Percentiles rank a stretch among this genome's conserved stretches.
Evolutionary conservation across 2,113 vertebrate genomes (phyloP).

Genomic region (Gavialis gangeticus): DNA sequence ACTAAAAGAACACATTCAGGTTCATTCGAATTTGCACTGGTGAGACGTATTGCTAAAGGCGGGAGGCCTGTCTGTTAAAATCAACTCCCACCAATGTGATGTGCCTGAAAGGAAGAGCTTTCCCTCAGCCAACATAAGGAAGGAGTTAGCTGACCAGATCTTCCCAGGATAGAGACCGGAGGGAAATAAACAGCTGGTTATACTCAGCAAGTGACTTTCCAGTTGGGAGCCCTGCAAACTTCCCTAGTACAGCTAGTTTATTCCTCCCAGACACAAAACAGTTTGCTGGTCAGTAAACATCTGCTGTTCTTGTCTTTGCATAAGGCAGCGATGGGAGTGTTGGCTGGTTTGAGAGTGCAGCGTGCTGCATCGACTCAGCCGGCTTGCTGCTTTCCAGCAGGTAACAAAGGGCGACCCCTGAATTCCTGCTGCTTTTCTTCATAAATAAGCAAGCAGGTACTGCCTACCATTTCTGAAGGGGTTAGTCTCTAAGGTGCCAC

Average conservation of each 20-base stretch:
- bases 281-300: not conserved
- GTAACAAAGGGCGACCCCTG: not conserved
- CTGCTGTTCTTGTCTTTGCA: not conserved
- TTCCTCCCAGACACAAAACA: not conserved
- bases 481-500: too few relatives aligned
- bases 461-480: not conserved
- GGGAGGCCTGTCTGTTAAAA: conserved; percentile 3
- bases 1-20: not conserved
- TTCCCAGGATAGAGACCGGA: not conserved
- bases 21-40: conserved; percentile 21
- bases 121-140: not conserved
- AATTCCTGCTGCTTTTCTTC: not conserved
- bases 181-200: not conserved
- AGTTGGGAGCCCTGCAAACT: not conserved
- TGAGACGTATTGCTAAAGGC: not conserved
- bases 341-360: not conserved
- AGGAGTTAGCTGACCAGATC: conserved; percentile 17
- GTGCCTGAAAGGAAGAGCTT: conserved; percentile 4
- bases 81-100: not conserved
- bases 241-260: not conserved
- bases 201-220: not conserved
- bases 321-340: not conserved
- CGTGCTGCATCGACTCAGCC: not conserved
- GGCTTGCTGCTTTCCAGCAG: not conserved
- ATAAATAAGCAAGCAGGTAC: not conserved